phyloP scores from a whole-genome alignment of 2,113 vertebrate species.

The Panthera leo region DNA sequence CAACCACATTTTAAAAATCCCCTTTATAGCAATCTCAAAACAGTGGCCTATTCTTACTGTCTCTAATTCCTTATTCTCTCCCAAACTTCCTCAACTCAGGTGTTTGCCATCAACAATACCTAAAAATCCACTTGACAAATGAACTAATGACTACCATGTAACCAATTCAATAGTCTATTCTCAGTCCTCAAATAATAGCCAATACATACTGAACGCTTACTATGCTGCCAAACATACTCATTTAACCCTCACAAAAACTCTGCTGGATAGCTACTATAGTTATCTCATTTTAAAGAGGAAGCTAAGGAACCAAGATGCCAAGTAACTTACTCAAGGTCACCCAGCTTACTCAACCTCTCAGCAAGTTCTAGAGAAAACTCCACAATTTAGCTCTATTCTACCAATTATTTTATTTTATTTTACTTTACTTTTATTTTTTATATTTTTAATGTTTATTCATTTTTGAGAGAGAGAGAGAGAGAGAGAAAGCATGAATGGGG shows the following conservation, averaged over 20 bases:
- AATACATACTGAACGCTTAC: background rate
- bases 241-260: background rate
- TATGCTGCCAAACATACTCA: background rate
- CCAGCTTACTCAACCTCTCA: background rate
- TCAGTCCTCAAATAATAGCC: background rate
- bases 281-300: slow-evolving; percentile 39
- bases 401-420: background rate
- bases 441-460: too few species aligned
- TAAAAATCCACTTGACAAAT: background rate
- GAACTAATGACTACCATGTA: background rate
- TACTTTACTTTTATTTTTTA: too few species aligned
- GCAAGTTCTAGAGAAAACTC: background rate
- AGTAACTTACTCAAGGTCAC: background rate
- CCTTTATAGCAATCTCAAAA: background rate
- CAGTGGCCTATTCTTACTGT: background rate
- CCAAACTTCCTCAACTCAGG: background rate
- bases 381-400: background rate
- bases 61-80: background rate
- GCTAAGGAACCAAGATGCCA: background rate
- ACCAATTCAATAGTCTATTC: background rate
- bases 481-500: too few species aligned
- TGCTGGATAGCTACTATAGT: background rate
- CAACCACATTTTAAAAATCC: slow-evolving; percentile 21
- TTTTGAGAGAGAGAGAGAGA: too few species aligned
- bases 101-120: background rate